Base-by-base conservation (phyloP, 2,888 invertebrate species). In the Pristionchus mayeri region DNA sequence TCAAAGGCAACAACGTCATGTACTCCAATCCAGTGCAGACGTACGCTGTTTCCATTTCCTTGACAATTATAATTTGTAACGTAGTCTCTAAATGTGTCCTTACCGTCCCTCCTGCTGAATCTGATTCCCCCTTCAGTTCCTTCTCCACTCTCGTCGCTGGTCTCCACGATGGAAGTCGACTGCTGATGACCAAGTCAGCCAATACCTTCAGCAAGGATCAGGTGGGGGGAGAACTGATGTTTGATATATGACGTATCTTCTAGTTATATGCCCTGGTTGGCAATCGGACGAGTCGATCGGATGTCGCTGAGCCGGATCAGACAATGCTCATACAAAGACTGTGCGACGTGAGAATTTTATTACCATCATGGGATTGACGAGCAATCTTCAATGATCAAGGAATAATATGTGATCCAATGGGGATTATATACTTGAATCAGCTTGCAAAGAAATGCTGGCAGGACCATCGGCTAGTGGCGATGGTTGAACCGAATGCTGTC, bases 291-390 rank as follows among this genome's bases (percentile, higher is more conserved):
- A 71, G 3, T 50, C 50, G 27, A 50, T 50, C 76, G 50, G 76
- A 78, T 18, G 50, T 78, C 16, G 76, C 50, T 13, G 76, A 78
- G 34, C 76, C 76, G 7, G 76, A 78, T 50, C 76, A 78, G 34
- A 78, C 50, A 1, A 11, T 13, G 76, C 9, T 78, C 1, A 24
- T 78, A 30, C 76, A 78, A 34, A 24, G 18, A 40, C 34, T 78
- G 30, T 78, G 76, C 9, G 76, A 78, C 4, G 76, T 71, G n/a
- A 71, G 71, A 9, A 3, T n/a, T n/a, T n/a, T n/a, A n/a, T n/a
- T n/a, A n/a, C n/a, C n/a, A n/a, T n/a, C n/a, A n/a, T n/a, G n/a
- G n/a, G n/a, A n/a, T n/a, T n/a, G n/a, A n/a, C n/a, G n/a, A n/a
- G n/a, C n/a, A n/a, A n/a, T n/a, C n/a, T n/a, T n/a, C n/a, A n/a